Evolutionary conservation across 2,113 vertebrate genomes (phyloP), one percentile per base, ranked within the genome.

Genomic region (Bufo bufo): DNA sequence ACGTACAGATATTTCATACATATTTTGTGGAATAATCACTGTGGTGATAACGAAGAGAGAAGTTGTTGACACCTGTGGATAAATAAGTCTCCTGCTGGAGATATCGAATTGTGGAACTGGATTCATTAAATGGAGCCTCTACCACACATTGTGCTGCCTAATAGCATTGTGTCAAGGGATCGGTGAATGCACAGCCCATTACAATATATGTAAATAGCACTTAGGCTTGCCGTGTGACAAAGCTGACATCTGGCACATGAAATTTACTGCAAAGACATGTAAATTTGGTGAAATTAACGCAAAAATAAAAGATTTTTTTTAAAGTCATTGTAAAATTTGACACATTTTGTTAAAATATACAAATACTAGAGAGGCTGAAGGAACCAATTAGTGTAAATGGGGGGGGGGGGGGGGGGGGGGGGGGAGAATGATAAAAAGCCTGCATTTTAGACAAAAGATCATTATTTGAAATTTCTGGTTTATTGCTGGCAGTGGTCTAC

Each of bases 391-490:
- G 47, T 89, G 89, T 91, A 92, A 90, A 89, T 72, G 71, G 85
- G 90, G 90, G 63, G 85, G 23, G 33, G 52, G 80, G 77, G 71
- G 85, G 90, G 90, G 63, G 85, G 23, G 33, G 52, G 80, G 79
- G 87, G 72, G 84, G 89, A 69, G 81, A 87, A 52, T 85, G 84
- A 43, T 20, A 43, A 50, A 89, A 83, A 89, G 4, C 0, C 49
- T 84, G 45, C 74, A 83, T 91, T 89, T 82, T 72, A 86, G 86
- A 65, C 49, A 82, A 89, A 85, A 0, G 89, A 85, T 69, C 89
- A 91, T 91, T 88, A 84, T 9, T 43, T 61, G 1, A 59, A 90
- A 89, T 82, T 49, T 11, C 81, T 90, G 33, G 50, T n/a, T 56
- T 49, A 85, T 85, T 63, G 43, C 43, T 16, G 47, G 20, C 20